Evolutionary conservation across 2,888 invertebrate genomes (phyloP), one percentile per base, ranked within the genome.

Genomic region (Campaea margaritaria): DNA sequence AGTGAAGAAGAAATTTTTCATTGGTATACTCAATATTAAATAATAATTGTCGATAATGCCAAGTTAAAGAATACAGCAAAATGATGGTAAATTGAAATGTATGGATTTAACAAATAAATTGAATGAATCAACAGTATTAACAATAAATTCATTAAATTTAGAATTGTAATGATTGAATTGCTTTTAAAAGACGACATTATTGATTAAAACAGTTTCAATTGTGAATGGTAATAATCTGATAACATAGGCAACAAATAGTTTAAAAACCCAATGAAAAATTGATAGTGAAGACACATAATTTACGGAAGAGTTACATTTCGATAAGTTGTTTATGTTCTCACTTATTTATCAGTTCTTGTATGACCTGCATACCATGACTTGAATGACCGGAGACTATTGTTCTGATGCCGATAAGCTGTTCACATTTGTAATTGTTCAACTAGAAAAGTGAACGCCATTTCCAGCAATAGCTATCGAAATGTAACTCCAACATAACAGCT

Each of bases 191-290:
- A 74, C 72, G 70, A 74, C 72, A 75, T 62, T 67, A 74, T 75
- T 74, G 74, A 70, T 76, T 77, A 71, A 77, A 77, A 74, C 70
- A 67, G 72, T 60, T 66, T 56, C 52, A 64, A 67, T 53, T 68
- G 69, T 68, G 39, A 63, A 62, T 62, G 55, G 27, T 56, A 60
- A 51, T 64, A 31, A 31, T 31, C 31, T 51, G 44, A 53, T 53
- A 53, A 48, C 43, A 48, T 13, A 54, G 48, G 57, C 51, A 63
- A 56, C 14, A 27, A 59, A 53, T 56, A 57, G 52, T 63, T 78
- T 73, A 69, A 74, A 82, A 81, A 80, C 78, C 88, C 89, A 89
- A 89, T 88, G 87, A 89, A 89, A 89, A 89, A 81, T 56, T 59
- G 8, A 54, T 34, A 54, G 36, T 16, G 59, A 52, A 55, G 53